Conservation (phyloP, 2,113 vertebrate species). For the Orcinus orca region DNA sequence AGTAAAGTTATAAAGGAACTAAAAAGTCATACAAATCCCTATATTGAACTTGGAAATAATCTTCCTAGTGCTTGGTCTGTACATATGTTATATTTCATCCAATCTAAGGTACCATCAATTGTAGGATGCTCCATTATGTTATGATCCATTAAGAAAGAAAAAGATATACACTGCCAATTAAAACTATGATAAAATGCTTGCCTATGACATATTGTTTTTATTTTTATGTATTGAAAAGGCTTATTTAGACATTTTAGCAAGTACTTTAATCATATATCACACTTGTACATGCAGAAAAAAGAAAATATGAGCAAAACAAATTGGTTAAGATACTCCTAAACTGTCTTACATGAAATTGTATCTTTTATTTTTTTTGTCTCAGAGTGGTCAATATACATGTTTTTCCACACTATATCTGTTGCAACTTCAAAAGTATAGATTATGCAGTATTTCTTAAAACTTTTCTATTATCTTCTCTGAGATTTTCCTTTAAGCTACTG, state of each 20-base stretch:
- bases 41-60: not conserved
- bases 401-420: not conserved
- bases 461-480: not conserved
- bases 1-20: not conserved
- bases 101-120: not conserved
- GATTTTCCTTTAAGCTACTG: not conserved
- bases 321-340: not conserved
- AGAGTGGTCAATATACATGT: not conserved
- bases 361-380: not conserved
- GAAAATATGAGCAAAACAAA: not conserved
- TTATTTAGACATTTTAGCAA: not conserved
- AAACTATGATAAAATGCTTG: not conserved
- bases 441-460: not conserved
- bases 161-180: not conserved
- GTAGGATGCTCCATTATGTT: not conserved
- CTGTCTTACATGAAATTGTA: not conserved
- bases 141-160: not conserved
- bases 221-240: not conserved
- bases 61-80: not conserved
- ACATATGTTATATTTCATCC: not conserved
- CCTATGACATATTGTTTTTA: not conserved
- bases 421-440: not conserved
- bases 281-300: not conserved
- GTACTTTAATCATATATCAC: not conserved
- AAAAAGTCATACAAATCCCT: not conserved